Percentiles rank a stretch among this genome's conserved stretches.
These are phyloP conservation scores for Calameuta pallipes DNA, from an alignment of 2,888 invertebrate genomes.

Conservation along the genomic window DNA sequence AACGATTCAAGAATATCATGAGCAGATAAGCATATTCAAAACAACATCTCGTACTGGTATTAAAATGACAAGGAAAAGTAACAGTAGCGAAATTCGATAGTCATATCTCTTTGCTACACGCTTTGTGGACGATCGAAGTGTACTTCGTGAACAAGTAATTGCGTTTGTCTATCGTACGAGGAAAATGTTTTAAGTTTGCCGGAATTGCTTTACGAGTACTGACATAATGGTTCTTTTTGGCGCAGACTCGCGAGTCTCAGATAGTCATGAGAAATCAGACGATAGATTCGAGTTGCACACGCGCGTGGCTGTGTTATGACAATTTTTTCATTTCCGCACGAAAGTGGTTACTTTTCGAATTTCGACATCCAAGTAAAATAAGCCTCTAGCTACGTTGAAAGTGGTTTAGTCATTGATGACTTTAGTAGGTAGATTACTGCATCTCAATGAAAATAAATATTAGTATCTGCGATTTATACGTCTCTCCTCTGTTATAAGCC, in stretches of 20 bases:
- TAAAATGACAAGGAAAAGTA: neutral
- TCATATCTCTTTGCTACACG: neutral
- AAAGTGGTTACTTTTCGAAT: neutral
- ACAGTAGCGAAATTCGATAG: neutral
- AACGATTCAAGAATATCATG: neutral
- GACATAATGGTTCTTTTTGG: neutral
- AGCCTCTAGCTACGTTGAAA: neutral
- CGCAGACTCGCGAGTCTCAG: neutral
- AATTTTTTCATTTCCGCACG: neutral
- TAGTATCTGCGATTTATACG: neutral
- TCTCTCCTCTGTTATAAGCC: neutral
- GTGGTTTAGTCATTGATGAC: neutral
- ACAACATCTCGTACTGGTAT: neutral
- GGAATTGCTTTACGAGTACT: neutral
- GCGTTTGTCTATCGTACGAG: neutral
- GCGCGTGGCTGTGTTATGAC: neutral
- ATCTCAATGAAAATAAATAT: neutral
- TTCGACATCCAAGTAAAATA: neutral
- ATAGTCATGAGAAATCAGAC: neutral
- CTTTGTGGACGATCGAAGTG: neutral
- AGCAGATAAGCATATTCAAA: neutral
- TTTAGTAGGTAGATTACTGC: neutral
- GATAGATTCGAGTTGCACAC: neutral
- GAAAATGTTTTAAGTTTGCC: neutral
- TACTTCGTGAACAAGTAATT: neutral